Evolutionary conservation across 1,140 invertebrate species (phyloP), one percentile per base, ranked within the genome.

Genomic region (Manduca sexta): DNA sequence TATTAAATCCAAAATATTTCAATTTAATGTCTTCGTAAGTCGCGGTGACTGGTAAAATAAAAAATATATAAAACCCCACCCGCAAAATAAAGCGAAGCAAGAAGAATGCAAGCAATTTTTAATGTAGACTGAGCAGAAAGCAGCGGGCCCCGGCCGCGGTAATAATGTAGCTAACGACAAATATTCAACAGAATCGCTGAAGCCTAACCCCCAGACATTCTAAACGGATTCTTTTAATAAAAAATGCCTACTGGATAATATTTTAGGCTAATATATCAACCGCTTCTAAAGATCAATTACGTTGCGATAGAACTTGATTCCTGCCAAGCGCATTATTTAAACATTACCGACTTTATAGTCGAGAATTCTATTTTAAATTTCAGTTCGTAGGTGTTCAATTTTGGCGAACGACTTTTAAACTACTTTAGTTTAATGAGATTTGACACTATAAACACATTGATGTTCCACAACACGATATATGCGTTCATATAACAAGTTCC

Each of bases 101-200:
- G 69, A 83, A 75, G 78, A 84, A 84, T 84, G 71, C 78, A 82
- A 80, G 78, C 80, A 69, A 84, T 84, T 84, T 84, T 84, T 84
- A 84, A 84, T 84, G 76, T 84, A 64, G 64, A 75, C 63, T 62
- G 64, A 72, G 46, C 59, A 58, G 43, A 35, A 69, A 60, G 65
- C 72, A 53, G 54, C 68, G 63, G 65, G 69, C 68, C 64, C 41
- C 56, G 57, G 60, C 63, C 64, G 63, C 56, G 56, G 67, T 69
- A 73, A 72, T 73, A 79, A 73, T 73, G 69, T 82, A 75, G 64
- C 61, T 58, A 63, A 60, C 69, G 64, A 70, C 59, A 63, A 62
- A 69, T 64, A 74, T 75, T 64, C 61, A 66, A 50, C 54, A 45
- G 50, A 64, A 67, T 64, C 62, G 52, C 54, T 56, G 47, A 50